Base-by-base conservation (phyloP, 2,888 invertebrate species). In the Patella ulyssiponensis region DNA sequence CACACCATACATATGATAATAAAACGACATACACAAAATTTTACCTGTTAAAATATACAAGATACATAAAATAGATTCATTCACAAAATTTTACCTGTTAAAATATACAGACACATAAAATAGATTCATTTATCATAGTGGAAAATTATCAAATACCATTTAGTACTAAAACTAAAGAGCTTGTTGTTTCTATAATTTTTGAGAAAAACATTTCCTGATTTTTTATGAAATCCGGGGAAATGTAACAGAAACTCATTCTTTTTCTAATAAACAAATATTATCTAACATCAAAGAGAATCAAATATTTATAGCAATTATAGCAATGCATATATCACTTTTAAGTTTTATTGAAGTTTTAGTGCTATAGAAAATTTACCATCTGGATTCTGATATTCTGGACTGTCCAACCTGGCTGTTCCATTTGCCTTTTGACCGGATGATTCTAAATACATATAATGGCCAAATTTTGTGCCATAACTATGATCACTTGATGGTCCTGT, bases 1-100 rank as follows among this genome's bases (percentile, higher is more conserved):
- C 20, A 56, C 58, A 7, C 90, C 89, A 77, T 85, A 88, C 87
- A 89, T 89, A 79, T 88, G 88, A 74, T 88, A 89, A 78, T 85
- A 90, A 79, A 90, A 89, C 77, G 85, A 79, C 64, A 90, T 71
- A 80, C 89, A 90, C 54, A 84, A 83, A n/a, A 77, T 79, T 11
- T 74, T 74, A 23, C 75, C 54, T 44, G 44, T 44, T 23, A 74
- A 79, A 15, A 85, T 80, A 3, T 71, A 54, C n/a, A n/a, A n/a
- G n/a, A n/a, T n/a, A n/a, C n/a, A n/a, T n/a, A n/a, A n/a, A n/a
- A n/a, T n/a, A n/a, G n/a, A n/a, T n/a, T n/a, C 64, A 90, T 71
- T 80, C 89, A 90, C 54, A 84, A 83, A n/a, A 77, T 79, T 11
- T 74, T 74, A 23, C 75, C 54, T 44, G 44, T 44, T 23, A 74